Conservation (phyloP, 2,113 vertebrate genomes). For the Eolophus roseicapilla region DNA sequence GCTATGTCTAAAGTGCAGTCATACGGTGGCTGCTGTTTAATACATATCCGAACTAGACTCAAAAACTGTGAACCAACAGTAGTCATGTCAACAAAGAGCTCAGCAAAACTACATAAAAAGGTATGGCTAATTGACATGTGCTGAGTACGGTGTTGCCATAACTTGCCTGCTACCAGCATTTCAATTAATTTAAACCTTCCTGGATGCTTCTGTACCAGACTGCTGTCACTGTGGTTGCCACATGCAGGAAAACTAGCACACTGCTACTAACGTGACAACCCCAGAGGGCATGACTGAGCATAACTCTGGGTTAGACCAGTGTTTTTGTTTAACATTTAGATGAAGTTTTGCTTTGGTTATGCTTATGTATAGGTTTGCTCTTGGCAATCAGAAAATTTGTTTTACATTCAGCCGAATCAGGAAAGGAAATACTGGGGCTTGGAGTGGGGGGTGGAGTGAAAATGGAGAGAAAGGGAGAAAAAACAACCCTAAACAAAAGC, state of each 20-base stretch:
- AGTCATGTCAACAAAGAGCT: neutral
- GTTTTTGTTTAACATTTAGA: constrained; percentile 2
- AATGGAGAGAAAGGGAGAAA: neutral
- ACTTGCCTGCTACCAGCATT: neutral
- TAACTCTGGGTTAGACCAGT: neutral
- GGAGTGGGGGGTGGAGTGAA: neutral
- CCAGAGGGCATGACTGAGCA: neutral
- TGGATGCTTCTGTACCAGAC: neutral
- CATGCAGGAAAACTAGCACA: neutral
- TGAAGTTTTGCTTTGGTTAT: neutral
- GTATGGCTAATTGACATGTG: accelerated
- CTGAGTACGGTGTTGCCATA: neutral
- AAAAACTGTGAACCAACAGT: neutral
- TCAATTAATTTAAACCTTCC: neutral
- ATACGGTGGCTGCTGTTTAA: neutral
- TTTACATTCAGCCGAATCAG: constrained; percentile 61
- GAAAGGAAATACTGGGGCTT: constrained; percentile 38
- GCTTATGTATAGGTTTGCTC: constrained; percentile 48
- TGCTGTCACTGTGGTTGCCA: neutral
- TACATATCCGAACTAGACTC: neutral
- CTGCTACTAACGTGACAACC: neutral
- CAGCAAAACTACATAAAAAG: neutral
- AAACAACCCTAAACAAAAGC: constrained; percentile 47
- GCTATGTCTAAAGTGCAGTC: neutral
- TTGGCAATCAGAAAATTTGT: constrained; percentile 48